phyloP scores from a whole-genome alignment of 2,113 vertebrate genomes.

The Hippocampus zosterae region DNA sequence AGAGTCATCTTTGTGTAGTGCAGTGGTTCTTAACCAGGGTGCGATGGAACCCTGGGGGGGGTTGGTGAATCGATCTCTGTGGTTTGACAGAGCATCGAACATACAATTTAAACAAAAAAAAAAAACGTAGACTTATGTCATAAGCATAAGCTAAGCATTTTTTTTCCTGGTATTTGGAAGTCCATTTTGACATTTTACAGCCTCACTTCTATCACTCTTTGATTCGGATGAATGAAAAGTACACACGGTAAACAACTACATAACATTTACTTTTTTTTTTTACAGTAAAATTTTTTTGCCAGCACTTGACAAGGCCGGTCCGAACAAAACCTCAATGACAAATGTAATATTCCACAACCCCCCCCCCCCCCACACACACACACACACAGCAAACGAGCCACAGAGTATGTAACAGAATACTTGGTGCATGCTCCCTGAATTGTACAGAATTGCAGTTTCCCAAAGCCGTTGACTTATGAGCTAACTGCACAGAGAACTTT shows the following conservation, averaged over 20 bases:
- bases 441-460: slow-evolving; percentile 26
- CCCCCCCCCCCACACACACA: too few species aligned
- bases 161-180: neutral
- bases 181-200: neutral
- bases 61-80: too few species aligned
- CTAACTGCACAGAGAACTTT: slow-evolving; percentile 19
- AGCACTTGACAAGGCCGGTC: neutral
- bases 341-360: neutral
- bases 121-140: too few species aligned
- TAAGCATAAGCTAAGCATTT: too few species aligned
- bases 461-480: slow-evolving; percentile 17
- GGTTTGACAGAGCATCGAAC: too few species aligned
- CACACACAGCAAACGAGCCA: slow-evolving; percentile 2
- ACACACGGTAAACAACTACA: neutral
- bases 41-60: too few species aligned
- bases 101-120: too few species aligned
- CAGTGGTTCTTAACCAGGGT: too few species aligned
- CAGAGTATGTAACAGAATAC: slow-evolving; percentile 6
- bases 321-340: slow-evolving; percentile 4
- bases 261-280: neutral
- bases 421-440: slow-evolving; percentile 42
- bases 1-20: neutral
- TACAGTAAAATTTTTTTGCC: neutral
- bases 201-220: neutral
- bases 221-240: neutral